Evolutionary conservation across 2,797 vertebrate species (phyloP), one percentile per base, ranked within the genome.

Genomic region (Neoniphon sammara): DNA sequence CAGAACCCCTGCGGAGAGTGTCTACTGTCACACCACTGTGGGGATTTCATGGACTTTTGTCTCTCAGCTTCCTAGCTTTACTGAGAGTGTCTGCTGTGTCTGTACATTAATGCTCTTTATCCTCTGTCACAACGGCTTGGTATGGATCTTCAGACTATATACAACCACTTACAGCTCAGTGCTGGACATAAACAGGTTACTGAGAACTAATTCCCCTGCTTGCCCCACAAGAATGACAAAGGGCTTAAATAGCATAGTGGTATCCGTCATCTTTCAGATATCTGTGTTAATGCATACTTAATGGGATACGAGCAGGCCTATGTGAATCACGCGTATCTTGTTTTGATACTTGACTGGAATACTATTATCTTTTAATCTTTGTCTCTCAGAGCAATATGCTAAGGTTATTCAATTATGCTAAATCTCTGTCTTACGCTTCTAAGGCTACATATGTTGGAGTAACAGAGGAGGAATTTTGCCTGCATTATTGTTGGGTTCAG

Each of bases 241-340:
- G 69, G 72, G 67, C 23, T 27, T 75, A 76, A 61, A 74, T 70
- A 80, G 53, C 55, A 63, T 2, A 53, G 60, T 54, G 61, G 30
- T 76, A 69, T 21, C 47, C 74, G 47, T 47, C 60, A 66, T 86
- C 63, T 80, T 68, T 75, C 76, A 67, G 64, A 78, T 88, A 87
- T 92, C 76, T 90, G 81, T 91, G 86, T 82, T 89, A 93, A 92
- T 91, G 78, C 86, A 84, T 84, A 80, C 87, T 91, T 89, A 89
- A 86, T 75, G 62, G 87, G 78, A 87, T 86, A 70, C 75, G 78
- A 25, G 54, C 71, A 53, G 79, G 74, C 44, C 80, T 82, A 78
- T 74, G 56, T 62, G 49, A 87, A 65, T 80, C 56, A 64, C 83
- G 70, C 64, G 64, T 73, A 65, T 86, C 83, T 88, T 93, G 86